phyloP scores from a whole-genome alignment of 1,140 invertebrate genomes.

The Ctenoplectra terminalis region DNA sequence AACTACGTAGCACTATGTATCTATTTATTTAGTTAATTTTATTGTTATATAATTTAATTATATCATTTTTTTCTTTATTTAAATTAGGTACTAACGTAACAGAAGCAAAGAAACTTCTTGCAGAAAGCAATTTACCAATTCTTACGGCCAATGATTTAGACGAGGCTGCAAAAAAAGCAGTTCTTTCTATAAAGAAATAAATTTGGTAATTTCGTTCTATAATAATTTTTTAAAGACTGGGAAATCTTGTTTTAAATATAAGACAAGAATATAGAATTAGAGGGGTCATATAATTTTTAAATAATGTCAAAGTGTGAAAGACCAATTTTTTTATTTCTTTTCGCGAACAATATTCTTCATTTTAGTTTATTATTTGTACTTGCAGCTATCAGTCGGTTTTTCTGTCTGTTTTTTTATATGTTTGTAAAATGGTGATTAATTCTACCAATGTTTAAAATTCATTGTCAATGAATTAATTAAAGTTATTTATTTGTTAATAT shows the following conservation, averaged over 20 bases:
- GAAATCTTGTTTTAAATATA: not conserved
- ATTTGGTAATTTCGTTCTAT: constrained; percentile 1
- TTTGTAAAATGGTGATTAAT: not conserved
- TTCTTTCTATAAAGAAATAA: constrained; percentile 84
- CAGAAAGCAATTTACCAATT: constrained; percentile 92
- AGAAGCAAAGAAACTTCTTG: constrained; percentile 88
- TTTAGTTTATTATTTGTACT: not conserved
- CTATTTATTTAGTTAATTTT: constrained; percentile 27
- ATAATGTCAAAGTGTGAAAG: not conserved
- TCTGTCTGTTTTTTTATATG: not conserved
- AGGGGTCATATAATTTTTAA: not conserved
- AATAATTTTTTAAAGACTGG: constrained; percentile 33
- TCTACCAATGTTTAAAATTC: not conserved
- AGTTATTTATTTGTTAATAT: not conserved
- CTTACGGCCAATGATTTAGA: constrained; percentile 93
- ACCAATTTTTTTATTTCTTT: not conserved
- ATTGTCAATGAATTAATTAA: not conserved
- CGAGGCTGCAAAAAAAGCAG: constrained; percentile 95
- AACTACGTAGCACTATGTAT: constrained; percentile 1
- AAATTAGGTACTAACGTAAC: constrained; percentile 88
- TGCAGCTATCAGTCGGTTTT: not conserved
- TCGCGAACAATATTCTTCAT: not conserved
- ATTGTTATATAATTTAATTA: constrained; percentile 32
- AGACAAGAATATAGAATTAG: constrained; percentile 7
- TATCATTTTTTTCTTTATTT: constrained; percentile 18